Conservation (phyloP, 37 sponge, comb jelly and placozoan genomes). For the Tethya wilhelma region DNA sequence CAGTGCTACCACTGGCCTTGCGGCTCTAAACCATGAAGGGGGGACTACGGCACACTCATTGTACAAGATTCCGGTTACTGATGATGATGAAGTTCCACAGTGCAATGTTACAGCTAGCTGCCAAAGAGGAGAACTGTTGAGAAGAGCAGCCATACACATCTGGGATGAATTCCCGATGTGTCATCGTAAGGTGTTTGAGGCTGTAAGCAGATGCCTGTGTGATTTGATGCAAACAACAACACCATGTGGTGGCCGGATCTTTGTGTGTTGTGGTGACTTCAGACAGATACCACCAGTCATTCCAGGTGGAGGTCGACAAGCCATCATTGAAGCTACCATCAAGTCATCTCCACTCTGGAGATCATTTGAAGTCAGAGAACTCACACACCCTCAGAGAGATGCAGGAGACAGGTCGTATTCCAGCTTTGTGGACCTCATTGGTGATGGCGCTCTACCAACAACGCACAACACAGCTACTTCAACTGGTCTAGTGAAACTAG, state of each 20-base stretch:
- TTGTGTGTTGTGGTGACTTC: conserved; percentile 37
- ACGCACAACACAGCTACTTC: background rate
- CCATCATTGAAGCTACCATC: conserved; percentile 24
- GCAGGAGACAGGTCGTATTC: conserved; percentile 25
- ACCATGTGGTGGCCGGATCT: conserved; percentile 30
- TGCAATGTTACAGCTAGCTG: background rate
- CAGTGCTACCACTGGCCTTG: conserved; percentile 43
- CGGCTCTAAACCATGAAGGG: conserved; percentile 27
- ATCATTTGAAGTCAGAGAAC: background rate
- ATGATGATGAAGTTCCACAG: background rate
- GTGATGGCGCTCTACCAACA: background rate
- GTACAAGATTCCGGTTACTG: conserved; percentile 41
- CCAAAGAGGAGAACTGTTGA: background rate
- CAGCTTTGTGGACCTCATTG: background rate
- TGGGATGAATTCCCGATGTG: conserved; percentile 26
- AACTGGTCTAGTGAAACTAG: background rate
- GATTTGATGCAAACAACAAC: background rate
- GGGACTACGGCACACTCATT: conserved; percentile 37
- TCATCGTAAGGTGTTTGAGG: conserved; percentile 19
- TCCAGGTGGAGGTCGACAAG: conserved; percentile 1
- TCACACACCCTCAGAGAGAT: conserved; percentile 6
- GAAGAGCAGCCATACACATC: conserved; percentile 3
- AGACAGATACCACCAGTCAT: conserved; percentile 40
- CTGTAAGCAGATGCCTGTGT: background rate
- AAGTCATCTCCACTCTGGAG: conserved; percentile 25